Conservation (phyloP, 2,113 vertebrate genomes). For the Scolopax mira region DNA sequence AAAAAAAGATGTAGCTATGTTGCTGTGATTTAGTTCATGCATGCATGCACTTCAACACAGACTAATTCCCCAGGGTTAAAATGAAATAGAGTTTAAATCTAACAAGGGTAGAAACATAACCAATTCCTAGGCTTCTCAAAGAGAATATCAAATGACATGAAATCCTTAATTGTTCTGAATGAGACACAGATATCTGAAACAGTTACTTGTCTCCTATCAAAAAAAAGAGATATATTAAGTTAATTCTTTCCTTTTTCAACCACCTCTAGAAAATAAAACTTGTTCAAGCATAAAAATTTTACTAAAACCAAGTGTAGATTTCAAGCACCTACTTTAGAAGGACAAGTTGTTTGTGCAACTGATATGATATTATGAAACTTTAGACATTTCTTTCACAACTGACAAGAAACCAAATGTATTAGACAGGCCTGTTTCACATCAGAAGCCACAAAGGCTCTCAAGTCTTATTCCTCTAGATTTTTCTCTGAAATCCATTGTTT, state of each 20-base stretch:
- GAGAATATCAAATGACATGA: neutral
- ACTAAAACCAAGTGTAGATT: conserved; percentile 4
- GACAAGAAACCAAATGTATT: conserved; percentile 43
- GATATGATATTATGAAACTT: conserved; percentile 58
- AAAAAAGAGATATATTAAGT: neutral
- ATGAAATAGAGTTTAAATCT: conserved; percentile 4
- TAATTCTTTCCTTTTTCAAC: neutral
- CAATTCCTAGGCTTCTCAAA: neutral
- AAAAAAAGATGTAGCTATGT: neutral
- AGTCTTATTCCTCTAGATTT: conserved; percentile 20
- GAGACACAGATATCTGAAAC: neutral
- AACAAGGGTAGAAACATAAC: neutral
- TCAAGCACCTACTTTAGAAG: conserved; percentile 38
- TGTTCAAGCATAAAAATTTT: neutral
- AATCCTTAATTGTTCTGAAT: conserved; percentile 4
- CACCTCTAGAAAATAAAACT: neutral
- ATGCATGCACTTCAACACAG: neutral
- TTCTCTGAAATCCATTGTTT: conserved; percentile 45
- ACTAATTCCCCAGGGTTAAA: neutral
- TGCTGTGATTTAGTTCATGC: conserved; percentile 17
- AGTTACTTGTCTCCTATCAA: neutral
- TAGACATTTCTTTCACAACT: conserved; percentile 50
- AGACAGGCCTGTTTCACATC: conserved; percentile 46
- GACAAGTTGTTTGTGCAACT: conserved; percentile 13
- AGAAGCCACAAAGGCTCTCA: conserved; percentile 52